A percentile compares a stretch with the other conserved stretches of the same genome.
Conservation (phyloP, 2,113 vertebrate species). For the Tenrec ecaudatus region DNA sequence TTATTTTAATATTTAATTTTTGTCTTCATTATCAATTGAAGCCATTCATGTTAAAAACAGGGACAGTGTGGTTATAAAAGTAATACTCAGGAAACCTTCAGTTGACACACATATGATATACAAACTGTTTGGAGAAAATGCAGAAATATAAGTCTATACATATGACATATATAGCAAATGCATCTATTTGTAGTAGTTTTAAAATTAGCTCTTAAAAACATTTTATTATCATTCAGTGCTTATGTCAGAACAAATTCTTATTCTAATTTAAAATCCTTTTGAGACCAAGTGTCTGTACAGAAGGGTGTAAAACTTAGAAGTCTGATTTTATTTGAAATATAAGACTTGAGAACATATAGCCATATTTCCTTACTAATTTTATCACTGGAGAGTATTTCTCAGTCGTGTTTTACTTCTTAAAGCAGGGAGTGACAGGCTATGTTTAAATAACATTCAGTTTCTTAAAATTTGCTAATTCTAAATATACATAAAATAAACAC, state of each 20-base stretch:
- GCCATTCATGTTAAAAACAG: no score
- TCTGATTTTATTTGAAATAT: not conserved
- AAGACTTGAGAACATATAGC: not conserved
- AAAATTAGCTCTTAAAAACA: not conserved
- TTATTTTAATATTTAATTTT: no score
- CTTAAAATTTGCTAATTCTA: slow-evolving; percentile 44
- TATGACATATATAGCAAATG: slow-evolving; percentile 19
- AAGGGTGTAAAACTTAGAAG: not conserved
- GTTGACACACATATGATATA: no score
- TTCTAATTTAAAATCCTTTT: slow-evolving; percentile 60
- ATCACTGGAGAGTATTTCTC: not conserved
- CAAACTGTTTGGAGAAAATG: no score
- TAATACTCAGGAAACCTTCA: no score
- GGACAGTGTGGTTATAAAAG: no score
- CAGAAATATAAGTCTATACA: not conserved
- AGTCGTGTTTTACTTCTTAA: slow-evolving; percentile 21
- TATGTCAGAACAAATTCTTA: slow-evolving; percentile 29
- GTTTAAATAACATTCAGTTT: slow-evolving; percentile 35
- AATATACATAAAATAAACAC: not conserved
- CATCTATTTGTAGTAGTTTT: slow-evolving; percentile 29
- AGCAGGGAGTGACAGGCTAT: not conserved
- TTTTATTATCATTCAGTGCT: slow-evolving; percentile 41
- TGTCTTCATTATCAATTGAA: no score
- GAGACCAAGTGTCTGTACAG: slow-evolving; percentile 4
- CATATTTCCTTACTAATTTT: not conserved